A percentile compares a stretch with the other conserved stretches of the same genome.
phyloP scores from a whole-genome alignment of 2,888 invertebrate species.

The Lasioglossum leucozonium region DNA sequence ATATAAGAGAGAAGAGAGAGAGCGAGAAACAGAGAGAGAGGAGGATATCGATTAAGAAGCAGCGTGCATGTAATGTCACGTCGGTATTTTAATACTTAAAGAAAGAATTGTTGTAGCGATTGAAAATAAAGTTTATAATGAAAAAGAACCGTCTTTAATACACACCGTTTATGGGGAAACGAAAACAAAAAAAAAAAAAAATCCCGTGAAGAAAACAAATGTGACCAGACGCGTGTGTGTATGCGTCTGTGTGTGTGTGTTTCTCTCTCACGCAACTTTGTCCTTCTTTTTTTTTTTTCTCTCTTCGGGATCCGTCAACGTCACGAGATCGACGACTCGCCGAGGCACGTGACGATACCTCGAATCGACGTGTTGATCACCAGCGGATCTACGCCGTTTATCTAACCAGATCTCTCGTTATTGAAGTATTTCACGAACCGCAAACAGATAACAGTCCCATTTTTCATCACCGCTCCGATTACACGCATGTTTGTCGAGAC shows the following conservation, averaged over 20 bases:
- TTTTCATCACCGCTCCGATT: background rate
- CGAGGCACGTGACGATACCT: constrained; percentile 23
- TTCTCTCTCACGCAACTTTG: background rate
- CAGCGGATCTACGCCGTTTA: constrained; percentile 1
- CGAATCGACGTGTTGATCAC: background rate
- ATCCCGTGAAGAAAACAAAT: background rate
- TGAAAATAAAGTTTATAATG: constrained; percentile 62
- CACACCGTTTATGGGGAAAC: constrained; percentile 19
- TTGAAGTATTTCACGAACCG: constrained; percentile 1
- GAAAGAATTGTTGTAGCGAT: constrained; percentile 51
- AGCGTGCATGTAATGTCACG: constrained; percentile 46
- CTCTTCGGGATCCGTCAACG: background rate
- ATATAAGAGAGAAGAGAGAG: constrained; percentile 18
- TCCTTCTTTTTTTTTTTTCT: background rate
- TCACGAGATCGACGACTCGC: constrained; percentile 31
- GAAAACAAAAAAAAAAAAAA: background rate
- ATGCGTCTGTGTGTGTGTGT: too few species aligned
- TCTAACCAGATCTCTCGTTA: constrained; percentile 9
- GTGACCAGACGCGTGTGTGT: too few species aligned
- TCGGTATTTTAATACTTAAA: constrained; percentile 43
- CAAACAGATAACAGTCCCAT: constrained; percentile 30
- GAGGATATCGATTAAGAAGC: constrained; percentile 26
- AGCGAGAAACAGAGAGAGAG: background rate
- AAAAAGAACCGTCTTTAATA: constrained; percentile 53
- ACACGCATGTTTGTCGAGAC: background rate